Base-by-base conservation (phyloP, 2,888 invertebrate species). In the Deroplatys truncata region DNA sequence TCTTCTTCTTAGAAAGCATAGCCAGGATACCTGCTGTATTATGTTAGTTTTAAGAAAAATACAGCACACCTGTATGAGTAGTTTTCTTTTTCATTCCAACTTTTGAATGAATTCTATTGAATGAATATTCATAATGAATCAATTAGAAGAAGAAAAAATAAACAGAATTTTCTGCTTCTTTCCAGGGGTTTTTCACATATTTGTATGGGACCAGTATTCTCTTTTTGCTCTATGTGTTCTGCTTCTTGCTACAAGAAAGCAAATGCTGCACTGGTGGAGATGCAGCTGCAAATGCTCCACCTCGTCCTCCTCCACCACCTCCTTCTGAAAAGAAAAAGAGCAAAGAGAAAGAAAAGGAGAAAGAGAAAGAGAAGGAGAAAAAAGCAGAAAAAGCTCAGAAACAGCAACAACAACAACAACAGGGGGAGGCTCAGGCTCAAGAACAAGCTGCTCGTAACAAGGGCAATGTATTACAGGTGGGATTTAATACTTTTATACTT, bases 201-300 rank as follows among this genome's bases (percentile, higher is more conserved):
- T 95, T 98, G 91, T 98, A 98, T 94, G 98, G 98, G 92, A 96
- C 97, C 95, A 98, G 98, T 94, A 98, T 98, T 94, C 95, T 98
- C 92, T 98, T 98, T 95, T 95, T 98, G 93, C 95, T 98, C 92
- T 98, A 98, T 95, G 98, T 98, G 92, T 98, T 98, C 95, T 98
- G 98, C 95, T 98, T 98, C 95, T 95, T 98, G 92, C 96, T 98
- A 92, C 98, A 98, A 95, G 98, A 98, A 93, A 98, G 97, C 93
- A 95, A 97, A 91, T 98, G 98, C 94, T 98, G 98, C 94, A 96
- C 96, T 92, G 96, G 95, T 89, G 94, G 94, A 90, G 93, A 94
- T 91, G 96, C 96, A 91, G 92, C 93, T 7, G 96, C 96, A 88
- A 96, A 96, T 89, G 95, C 96, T 92, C 95, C 95, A 49, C 95